phyloP scores from a whole-genome alignment of 2,888 invertebrate species.

The Idaea dimidiata region DNA sequence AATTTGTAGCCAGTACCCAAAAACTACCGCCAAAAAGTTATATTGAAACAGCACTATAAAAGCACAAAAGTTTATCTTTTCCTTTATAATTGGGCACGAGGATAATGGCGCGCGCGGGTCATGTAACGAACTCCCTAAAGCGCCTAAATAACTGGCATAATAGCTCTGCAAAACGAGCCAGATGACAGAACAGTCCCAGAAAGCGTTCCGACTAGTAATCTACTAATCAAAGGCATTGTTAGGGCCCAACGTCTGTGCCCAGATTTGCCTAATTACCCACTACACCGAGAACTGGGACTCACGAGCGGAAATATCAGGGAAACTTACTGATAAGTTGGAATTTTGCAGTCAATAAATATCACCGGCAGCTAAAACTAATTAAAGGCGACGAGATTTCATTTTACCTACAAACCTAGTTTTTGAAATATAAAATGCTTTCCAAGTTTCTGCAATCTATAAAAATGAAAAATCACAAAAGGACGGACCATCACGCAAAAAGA shows the following conservation, averaged over 20 bases:
- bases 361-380: too few relatives aligned
- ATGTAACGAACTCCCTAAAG: not conserved
- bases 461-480: too few relatives aligned
- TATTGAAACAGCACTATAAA: not conserved
- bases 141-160: not conserved
- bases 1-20: too few relatives aligned
- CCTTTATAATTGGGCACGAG: not conserved
- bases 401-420: too few relatives aligned
- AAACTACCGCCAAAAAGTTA: too few relatives aligned
- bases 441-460: too few relatives aligned
- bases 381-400: too few relatives aligned
- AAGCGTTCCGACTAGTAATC: constrained; percentile 41
- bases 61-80: not conserved
- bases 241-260: constrained; percentile 42
- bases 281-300: constrained; percentile 28
- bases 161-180: constrained; percentile 14
- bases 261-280: constrained; percentile 59
- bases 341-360: too few relatives aligned
- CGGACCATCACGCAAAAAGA: too few relatives aligned
- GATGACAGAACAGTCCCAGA: constrained; percentile 25
- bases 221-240: constrained; percentile 59
- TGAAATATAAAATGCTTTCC: too few relatives aligned
- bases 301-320: constrained; percentile 21
- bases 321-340: not conserved
- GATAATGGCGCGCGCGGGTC: not conserved